Conservation (phyloP, 2,113 vertebrate species). For the Galemys pyrenaicus region DNA sequence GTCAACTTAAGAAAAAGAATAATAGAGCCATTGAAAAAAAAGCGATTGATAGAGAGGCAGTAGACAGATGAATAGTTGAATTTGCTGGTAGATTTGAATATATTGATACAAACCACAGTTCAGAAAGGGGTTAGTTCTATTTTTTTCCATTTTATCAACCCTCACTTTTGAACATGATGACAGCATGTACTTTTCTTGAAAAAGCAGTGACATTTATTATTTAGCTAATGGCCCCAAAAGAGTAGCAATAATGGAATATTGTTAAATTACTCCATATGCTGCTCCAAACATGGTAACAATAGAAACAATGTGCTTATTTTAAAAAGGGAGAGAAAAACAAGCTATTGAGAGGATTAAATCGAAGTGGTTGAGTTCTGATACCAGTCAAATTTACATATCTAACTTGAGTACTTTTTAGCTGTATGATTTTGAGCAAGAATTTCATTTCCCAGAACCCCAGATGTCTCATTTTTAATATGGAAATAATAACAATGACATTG, state of each 20-base stretch:
- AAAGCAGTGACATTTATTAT: constrained; percentile 46
- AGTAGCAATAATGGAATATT: constrained; percentile 54
- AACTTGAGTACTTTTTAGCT: background rate
- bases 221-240: constrained; percentile 39
- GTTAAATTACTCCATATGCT: background rate
- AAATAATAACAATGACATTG: background rate
- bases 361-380: background rate
- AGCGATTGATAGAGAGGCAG: background rate
- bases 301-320: constrained; percentile 16
- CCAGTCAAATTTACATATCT: background rate
- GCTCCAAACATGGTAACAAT: background rate
- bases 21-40: background rate
- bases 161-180: constrained; percentile 13
- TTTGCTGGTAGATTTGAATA: background rate
- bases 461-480: background rate
- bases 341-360: background rate
- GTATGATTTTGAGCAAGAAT: background rate
- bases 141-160: constrained; percentile 20
- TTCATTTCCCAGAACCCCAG: background rate
- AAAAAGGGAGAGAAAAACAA: background rate
- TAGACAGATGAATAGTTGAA: background rate
- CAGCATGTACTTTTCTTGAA: constrained; percentile 35
- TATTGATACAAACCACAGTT: background rate
- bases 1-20: background rate
- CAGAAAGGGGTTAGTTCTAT: constrained; percentile 8